A percentile compares a stretch with the other conserved stretches of the same genome.
phyloP scores from a whole-genome alignment of 2,113 vertebrate genomes.

The Corydoras sp. region DNA sequence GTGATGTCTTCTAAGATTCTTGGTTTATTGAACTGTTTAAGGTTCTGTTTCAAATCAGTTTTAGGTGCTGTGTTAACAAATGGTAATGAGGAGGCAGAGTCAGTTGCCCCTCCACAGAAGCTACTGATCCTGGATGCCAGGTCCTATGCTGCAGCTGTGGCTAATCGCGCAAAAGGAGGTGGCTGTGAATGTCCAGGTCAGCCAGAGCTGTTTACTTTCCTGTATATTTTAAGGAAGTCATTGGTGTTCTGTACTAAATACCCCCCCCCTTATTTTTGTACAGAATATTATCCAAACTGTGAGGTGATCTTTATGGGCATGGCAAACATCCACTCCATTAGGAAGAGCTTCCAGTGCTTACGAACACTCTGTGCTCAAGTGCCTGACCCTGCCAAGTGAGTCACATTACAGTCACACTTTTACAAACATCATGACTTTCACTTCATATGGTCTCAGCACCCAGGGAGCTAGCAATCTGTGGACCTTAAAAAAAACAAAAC shows the following conservation, averaged over 20 bases:
- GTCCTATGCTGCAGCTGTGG: constrained; percentile 92
- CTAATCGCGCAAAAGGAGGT: constrained; percentile 94
- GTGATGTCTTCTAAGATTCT: no score
- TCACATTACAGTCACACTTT: neutral
- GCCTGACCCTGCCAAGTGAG: constrained; percentile 97
- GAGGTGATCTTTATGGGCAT: constrained; percentile 99
- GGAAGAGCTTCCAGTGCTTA: constrained; percentile 95
- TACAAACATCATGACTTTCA: no score
- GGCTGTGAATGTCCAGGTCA: constrained; percentile 95
- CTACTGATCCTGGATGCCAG: constrained; percentile 90
- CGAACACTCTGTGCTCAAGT: constrained; percentile 93
- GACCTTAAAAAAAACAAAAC: no score
- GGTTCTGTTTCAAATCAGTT: neutral
- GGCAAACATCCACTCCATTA: constrained; percentile 98
- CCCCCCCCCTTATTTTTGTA: neutral
- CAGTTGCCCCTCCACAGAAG: constrained; percentile 80
- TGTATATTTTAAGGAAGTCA: neutral
- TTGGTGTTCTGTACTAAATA: neutral
- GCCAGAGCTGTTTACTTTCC: neutral
- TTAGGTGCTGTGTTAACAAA: constrained; percentile 87
- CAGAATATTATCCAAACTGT: constrained; percentile 97
- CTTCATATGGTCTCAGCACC: no score
- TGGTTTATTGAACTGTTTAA: no score
- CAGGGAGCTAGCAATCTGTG: no score
- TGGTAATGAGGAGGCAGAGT: constrained; percentile 76